Base-by-base conservation (phyloP, 2,888 invertebrate species). In the Melanostoma mellinum region DNA sequence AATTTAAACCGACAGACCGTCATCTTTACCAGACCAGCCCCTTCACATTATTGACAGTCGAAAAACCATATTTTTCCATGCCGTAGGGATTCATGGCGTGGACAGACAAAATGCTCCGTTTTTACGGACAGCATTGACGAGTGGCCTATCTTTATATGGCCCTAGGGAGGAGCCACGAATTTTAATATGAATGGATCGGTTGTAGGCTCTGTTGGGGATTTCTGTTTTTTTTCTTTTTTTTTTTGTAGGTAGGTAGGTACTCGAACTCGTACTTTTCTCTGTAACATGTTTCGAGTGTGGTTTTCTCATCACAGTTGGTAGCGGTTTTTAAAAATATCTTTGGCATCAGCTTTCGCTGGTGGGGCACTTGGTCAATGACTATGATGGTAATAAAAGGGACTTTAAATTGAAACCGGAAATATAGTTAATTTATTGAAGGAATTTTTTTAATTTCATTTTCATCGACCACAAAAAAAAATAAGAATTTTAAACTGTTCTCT, bases 1-100 rank as follows among this genome's bases (percentile, higher is more conserved):
- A 67, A 67, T 55, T 78, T 71, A 71, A 71, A 79, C 73, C 78
- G 58, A 68, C 63, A 33, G 52, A 58, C 63, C 73, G 63, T 78
- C 82, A 65, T 78, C 73, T 30, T 60, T 53, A 68, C 67, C 42
- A 20, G 4, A 36, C 48, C 67, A 60, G 36, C 68, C 61, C 61
- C 53, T 44, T 53, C 53, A n/a, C 6, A 46, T 36, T n/a, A 65
- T 36, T 73, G 72, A 55, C 61, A 72, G 42, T 10, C 50, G 30
- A 53, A 46, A 38, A 71, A 36, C 44, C 52, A 53, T 65, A 53
- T 58, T 71, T 80, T 75, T 32, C 30, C 58, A 69, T 69, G 58
- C 48, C 30, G 35, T 10, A 8, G 6, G 8, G 52, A 40, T 44
- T n/a, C 50, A 44, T 9, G 38, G 32, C 30, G 53, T 56, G 32